Evolutionary conservation across 2,888 invertebrate genomes (phyloP), one percentile per base, ranked within the genome.

Genomic region (Hecatera dysodea): DNA sequence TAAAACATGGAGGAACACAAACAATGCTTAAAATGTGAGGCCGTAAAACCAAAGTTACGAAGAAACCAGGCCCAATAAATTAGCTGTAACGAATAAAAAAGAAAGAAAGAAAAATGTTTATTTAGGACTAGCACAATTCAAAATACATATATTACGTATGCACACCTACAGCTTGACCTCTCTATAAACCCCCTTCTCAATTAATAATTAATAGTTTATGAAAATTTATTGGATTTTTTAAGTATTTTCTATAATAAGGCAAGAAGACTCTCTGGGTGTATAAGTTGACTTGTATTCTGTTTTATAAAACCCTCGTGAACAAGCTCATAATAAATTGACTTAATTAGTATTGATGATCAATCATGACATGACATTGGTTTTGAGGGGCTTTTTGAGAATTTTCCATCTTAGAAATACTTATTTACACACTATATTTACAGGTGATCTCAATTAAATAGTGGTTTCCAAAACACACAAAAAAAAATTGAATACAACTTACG

Each of bases 41-140:
- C 52, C n/a, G 9, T 48, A 19, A 73, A 53, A 27, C 42, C 59
- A 17, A 60, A 44, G 19, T 52, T 11, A 56, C 8, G 15, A 48
- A 0, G 12, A 48, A 57, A 72, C 27, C 42, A 36, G 42, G 7
- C 22, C 9, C 19, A 36, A 50, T 29, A 42, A 72, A 65, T 36
- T 42, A 36, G 22, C 22, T 33, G 22, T 0, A 62, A 4, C 19
- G 12, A 19, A 42, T 33, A 15, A 50, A n/a, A n/a, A n/a, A n/a
- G n/a, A n/a, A n/a, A n/a, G n/a, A n/a, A n/a, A n/a, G n/a, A n/a
- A n/a, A n/a, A n/a, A n/a, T n/a, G n/a, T n/a, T n/a, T n/a, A n/a
- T n/a, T n/a, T n/a, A n/a, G n/a, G n/a, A n/a, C n/a, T n/a, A n/a
- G n/a, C n/a, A n/a, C n/a, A 33, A 19, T 42, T n/a, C 24, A 39